A percentile compares a stretch with the other conserved stretches of the same genome.
Conservation (phyloP, 2,888 invertebrate genomes). For the Camponotus fellah region DNA sequence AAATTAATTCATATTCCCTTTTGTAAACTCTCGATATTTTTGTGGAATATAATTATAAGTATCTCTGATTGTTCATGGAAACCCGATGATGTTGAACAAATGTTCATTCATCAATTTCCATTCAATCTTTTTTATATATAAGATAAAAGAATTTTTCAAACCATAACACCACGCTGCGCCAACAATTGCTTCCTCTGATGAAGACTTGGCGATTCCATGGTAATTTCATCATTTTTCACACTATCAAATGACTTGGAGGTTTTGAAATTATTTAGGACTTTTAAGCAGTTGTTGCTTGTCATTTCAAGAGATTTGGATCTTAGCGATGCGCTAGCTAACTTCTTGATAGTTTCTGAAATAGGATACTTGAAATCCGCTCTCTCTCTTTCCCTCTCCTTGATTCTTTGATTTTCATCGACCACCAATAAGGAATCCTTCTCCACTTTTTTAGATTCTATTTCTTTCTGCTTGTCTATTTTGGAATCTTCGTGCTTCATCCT, state of each 20-base stretch:
- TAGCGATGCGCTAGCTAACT: conserved; percentile 83
- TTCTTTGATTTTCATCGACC: conserved; percentile 63
- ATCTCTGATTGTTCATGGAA: background rate
- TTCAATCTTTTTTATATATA: conserved; percentile 3
- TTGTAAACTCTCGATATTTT: conserved; percentile 19
- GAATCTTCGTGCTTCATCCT: conserved; percentile 53
- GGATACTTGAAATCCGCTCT: conserved; percentile 83
- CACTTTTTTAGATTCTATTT: conserved; percentile 19
- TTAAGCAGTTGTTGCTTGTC: conserved; percentile 79
- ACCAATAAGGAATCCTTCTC: conserved; percentile 55
- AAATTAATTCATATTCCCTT: conserved; percentile 15
- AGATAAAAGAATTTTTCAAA: conserved; percentile 72
- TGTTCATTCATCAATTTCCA: conserved; percentile 18
- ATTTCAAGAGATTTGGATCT: conserved; percentile 81
- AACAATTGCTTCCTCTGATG: conserved; percentile 83
- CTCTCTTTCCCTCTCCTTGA: conserved; percentile 75
- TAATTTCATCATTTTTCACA: conserved; percentile 73
- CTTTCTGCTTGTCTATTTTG: conserved; percentile 53
- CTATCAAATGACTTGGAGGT: conserved; percentile 78
- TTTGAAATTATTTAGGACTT: conserved; percentile 79
- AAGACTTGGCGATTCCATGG: conserved; percentile 83
- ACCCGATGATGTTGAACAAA: background rate
- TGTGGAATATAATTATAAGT: conserved; percentile 14
- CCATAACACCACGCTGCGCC: conserved; percentile 84
- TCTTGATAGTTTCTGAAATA: conserved; percentile 85